Base-by-base conservation (phyloP, 2,888 invertebrate genomes). In the Oscheius myriophilus region DNA sequence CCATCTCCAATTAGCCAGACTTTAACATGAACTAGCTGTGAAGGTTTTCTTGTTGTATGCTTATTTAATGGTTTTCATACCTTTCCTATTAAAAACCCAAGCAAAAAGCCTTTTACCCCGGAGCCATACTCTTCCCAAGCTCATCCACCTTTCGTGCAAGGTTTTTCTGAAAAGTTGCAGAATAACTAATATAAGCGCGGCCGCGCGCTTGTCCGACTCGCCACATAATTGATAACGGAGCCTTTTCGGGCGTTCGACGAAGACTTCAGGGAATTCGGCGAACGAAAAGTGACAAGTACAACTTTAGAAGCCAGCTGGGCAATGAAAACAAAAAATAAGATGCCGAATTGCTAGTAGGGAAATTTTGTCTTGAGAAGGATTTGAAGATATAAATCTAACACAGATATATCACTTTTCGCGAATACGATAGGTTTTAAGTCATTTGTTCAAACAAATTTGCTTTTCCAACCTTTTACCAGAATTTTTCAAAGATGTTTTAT, bases 171-270 rank as follows among this genome's bases (percentile, higher is more conserved):
- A 42, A 21, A 7, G 23, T 14, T n/a, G 16, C 12, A 23, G 58
- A 58, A 43, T 58, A 58, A n/a, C 49, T 49, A 61, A 61, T 39
- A 61, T 61, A 21, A 45, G 58, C n/a, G 49, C 26, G 9, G 61
- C 49, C 16, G 21, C 39, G 14, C 54, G 54, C 39, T 61, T 61
- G 18, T 25, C 33, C 46, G 25, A 49, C 26, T 42, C 25, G 58
- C 61, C 61, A 33, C 33, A 61, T 61, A 61, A 61, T 61, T 61
- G 61, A 61, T 61, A 61, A 61, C 49, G 49, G 61, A 61, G 61
- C 61, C 61, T 46, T 49, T 61, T 61, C 49, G 49, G 49, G 61
- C 61, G 61, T 61, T 61, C 61, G 61, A 61, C 49, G 33, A 61
- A 49, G 46, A 61, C 61, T 61, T 61, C 49, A 49, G 61, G 61